Evolutionary conservation across 2,888 invertebrate species (phyloP).

Genomic region (Ophraella communa): DNA sequence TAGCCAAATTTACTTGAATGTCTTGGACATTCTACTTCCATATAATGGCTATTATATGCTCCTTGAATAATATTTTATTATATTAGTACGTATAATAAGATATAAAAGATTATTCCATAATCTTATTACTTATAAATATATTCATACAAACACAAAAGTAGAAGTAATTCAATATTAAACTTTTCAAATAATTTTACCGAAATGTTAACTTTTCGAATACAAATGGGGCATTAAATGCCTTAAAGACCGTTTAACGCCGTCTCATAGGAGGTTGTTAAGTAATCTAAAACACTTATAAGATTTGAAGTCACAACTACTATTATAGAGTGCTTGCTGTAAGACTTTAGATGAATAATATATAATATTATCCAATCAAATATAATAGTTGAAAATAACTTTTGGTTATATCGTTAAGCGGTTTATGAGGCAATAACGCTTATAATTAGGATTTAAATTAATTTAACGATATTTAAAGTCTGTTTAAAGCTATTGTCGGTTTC

Average conservation of each 20-base stretch:
- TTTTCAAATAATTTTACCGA: neutral
- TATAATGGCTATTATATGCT: no score
- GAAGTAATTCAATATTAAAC: no score
- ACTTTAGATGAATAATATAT: constrained; percentile 15
- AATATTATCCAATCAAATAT: constrained; percentile 5
- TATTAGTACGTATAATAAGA: no score
- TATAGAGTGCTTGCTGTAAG: neutral
- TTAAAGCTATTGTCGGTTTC: no score
- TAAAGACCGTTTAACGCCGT: constrained; percentile 24
- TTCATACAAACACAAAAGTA: no score
- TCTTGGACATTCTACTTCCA: no score
- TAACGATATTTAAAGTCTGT: no score
- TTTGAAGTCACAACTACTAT: neutral
- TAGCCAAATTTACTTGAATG: no score
- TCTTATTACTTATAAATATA: no score
- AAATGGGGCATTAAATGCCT: constrained; percentile 24
- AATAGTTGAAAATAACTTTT: neutral
- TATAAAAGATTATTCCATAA: no score
- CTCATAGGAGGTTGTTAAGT: constrained; percentile 16
- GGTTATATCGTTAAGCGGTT: neutral
- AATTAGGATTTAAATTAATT: neutral
- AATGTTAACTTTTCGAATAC: constrained; percentile 8
- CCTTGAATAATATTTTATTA: no score
- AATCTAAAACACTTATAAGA: constrained; percentile 21
- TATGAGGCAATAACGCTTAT: neutral